phyloP scores from a whole-genome alignment of 2,888 invertebrate genomes.

The Lithophane ornitopus region DNA sequence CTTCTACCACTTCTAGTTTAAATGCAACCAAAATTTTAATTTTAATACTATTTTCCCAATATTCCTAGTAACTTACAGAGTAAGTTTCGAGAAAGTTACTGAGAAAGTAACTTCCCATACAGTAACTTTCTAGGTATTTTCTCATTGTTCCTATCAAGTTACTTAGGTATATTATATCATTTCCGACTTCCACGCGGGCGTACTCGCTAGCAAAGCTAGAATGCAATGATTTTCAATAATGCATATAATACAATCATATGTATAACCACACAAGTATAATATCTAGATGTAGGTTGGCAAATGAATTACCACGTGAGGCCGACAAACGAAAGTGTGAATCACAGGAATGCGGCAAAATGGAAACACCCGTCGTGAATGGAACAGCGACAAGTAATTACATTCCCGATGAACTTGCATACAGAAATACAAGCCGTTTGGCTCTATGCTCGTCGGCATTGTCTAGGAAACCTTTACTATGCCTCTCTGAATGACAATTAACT shows the following conservation, averaged over 20 bases:
- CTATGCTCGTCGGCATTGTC: constrained; percentile 41
- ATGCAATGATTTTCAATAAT: not conserved
- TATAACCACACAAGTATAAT: not conserved
- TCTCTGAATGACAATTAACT: constrained; percentile 50
- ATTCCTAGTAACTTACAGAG: no score
- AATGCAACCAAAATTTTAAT: no score
- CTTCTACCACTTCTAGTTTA: no score
- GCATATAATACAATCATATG: no score
- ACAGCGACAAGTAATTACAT: constrained; percentile 40
- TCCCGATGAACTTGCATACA: constrained; percentile 38
- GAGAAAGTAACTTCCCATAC: no score
- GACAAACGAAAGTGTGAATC: constrained; percentile 54
- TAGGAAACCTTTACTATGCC: constrained; percentile 34
- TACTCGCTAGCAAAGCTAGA: no score
- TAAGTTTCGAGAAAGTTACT: no score
- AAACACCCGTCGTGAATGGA: constrained; percentile 46
- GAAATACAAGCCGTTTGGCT: constrained; percentile 44
- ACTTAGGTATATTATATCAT: no score
- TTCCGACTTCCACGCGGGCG: not conserved
- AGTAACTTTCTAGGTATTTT: no score
- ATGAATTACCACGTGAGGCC: constrained; percentile 36
- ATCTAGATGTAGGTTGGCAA: constrained; percentile 14
- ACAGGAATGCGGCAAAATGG: constrained; percentile 48
- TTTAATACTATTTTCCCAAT: no score
- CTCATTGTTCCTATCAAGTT: no score